Evolutionary conservation across 2,888 invertebrate species (phyloP).

Genomic region (Silvanus unidentatus): DNA sequence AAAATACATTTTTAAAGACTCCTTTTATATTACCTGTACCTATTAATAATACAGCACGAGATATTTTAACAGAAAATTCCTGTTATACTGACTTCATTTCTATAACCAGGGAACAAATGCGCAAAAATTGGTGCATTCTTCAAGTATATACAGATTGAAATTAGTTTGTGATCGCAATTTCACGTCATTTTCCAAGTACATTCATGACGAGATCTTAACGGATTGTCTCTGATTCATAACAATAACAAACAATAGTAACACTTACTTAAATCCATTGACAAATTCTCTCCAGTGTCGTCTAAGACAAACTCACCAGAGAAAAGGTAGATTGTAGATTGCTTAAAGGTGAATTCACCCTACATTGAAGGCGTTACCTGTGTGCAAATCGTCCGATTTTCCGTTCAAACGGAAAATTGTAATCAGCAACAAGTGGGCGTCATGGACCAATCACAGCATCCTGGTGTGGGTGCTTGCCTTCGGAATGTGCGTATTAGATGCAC

Average conservation of each 20-base stretch:
- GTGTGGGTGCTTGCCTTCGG: slow-evolving; percentile 21
- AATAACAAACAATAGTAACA: no score
- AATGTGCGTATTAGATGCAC: slow-evolving; percentile 21
- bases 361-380: slow-evolving; percentile 22
- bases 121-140: no score
- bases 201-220: slow-evolving; percentile 6
- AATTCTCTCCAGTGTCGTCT: no score
- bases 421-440: slow-evolving; percentile 28
- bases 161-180: no score
- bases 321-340: no score
- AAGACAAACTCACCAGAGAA: no score
- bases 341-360: no score
- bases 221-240: slow-evolving; percentile 6
- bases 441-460: slow-evolving; percentile 27
- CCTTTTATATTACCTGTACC: slow-evolving; percentile 1
- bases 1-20: background rate
- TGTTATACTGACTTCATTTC: no score
- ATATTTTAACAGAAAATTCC: no score
- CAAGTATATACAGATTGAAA: no score
- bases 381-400: slow-evolving; percentile 12
- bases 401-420: slow-evolving; percentile 16
- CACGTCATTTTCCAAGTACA: background rate
- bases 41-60: background rate
- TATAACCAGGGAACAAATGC: no score
- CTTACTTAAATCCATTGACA: no score